Evolutionary conservation across 64 coral and sea anemone species (phyloP).

Genomic region (Montipora efflorescens): DNA sequence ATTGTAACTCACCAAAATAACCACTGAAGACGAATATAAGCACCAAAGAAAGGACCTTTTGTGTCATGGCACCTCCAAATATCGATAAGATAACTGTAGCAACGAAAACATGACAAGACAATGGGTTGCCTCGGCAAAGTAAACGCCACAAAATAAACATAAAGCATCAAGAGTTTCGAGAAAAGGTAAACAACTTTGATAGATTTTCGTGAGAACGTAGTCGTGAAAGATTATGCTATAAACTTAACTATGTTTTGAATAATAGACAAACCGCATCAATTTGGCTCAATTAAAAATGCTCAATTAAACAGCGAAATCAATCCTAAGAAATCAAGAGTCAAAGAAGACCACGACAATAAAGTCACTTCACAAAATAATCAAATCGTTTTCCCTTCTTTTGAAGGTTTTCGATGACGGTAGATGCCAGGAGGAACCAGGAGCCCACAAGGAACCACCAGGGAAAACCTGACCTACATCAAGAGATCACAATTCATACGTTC

Average conservation of each 20-base stretch:
- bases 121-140: not conserved
- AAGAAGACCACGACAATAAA: not conserved
- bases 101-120: not conserved
- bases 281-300: not conserved
- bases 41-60: not conserved
- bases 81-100: not conserved
- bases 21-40: not conserved
- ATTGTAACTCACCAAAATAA: constrained; percentile 6
- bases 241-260: not conserved
- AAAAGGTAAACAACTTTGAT: not conserved
- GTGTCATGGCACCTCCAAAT: not conserved
- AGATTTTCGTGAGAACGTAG: not conserved
- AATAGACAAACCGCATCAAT: not conserved
- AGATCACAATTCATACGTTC: not conserved
- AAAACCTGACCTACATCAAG: not conserved
- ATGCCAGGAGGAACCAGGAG: not conserved
- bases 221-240: not conserved
- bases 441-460: not conserved
- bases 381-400: not conserved
- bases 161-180: not conserved
- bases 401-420: not conserved
- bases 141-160: not conserved
- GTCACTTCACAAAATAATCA: not conserved
- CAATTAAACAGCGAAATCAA: not conserved
- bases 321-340: not conserved